Evolutionary conservation across 2,113 vertebrate genomes (phyloP).

Genomic region (Patagioenas fasciata): DNA sequence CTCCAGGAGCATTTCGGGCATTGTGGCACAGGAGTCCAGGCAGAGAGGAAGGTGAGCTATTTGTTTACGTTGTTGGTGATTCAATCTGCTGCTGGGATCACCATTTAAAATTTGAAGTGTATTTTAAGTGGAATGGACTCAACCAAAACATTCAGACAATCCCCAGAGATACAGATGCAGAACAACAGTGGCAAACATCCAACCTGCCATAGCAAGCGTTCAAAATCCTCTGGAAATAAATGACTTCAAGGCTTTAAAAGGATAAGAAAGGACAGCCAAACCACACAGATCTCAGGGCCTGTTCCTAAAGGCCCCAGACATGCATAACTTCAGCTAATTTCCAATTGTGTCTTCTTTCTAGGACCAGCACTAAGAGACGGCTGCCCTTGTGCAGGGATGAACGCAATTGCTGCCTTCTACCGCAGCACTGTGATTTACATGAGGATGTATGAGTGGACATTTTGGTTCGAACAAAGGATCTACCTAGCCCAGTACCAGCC

Average conservation of each 20-base stretch:
- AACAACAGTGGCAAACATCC: constrained; percentile 53
- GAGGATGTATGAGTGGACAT: background rate
- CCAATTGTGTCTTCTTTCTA: background rate
- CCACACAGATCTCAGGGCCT: background rate
- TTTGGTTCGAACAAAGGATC: background rate
- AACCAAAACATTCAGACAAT: constrained; percentile 50
- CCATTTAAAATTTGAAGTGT: constrained; percentile 20
- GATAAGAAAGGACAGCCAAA: constrained; percentile 29
- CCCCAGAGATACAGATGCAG: constrained; percentile 12
- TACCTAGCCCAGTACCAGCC: background rate
- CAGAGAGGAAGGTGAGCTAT: background rate
- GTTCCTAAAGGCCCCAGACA: background rate
- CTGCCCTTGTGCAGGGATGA: background rate
- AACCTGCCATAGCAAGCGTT: background rate
- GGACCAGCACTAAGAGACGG: background rate
- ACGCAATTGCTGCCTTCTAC: background rate
- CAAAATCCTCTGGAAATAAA: constrained; percentile 46
- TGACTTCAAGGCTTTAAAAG: constrained; percentile 20
- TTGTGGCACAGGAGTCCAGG: background rate
- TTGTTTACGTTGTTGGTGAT: background rate
- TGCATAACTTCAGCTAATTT: background rate
- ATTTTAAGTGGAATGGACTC: constrained; percentile 43
- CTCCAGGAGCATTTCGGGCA: background rate
- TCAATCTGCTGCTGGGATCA: background rate
- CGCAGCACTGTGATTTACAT: fast-evolving